Conservation (phyloP, 2,888 invertebrate genomes). For the Rhaphigaster nebulosa region DNA sequence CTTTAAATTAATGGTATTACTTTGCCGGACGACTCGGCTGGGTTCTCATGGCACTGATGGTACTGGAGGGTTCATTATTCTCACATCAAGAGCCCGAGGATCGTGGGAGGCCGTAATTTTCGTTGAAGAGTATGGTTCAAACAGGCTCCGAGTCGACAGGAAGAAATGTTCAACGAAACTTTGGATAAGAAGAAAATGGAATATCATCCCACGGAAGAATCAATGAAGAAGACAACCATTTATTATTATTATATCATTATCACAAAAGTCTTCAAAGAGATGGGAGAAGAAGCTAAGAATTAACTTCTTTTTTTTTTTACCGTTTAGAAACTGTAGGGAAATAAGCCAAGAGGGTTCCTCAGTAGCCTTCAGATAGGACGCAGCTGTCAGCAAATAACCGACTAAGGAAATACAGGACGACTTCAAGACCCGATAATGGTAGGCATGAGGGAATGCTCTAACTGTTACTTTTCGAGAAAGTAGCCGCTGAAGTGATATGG, state of each 20-base stretch:
- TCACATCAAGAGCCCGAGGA: not conserved
- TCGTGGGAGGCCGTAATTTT: constrained; percentile 6
- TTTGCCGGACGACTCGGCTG: not conserved
- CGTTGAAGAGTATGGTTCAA: not conserved
- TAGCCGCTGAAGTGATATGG: not conserved
- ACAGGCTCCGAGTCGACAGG: not conserved
- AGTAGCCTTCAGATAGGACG: not conserved
- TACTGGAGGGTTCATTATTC: not conserved
- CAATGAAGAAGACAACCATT: no score
- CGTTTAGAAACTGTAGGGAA: not conserved
- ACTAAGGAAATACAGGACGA: not conserved
- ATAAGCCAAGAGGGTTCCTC: not conserved
- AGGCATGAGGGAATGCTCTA: not conserved
- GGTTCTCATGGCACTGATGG: not conserved
- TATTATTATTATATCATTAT: no score
- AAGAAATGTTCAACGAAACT: not conserved
- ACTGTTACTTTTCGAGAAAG: not conserved
- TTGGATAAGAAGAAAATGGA: no score
- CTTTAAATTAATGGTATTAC: not conserved
- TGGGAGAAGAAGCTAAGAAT: no score
- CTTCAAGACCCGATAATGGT: not conserved
- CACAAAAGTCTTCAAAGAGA: no score
- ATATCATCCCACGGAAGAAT: no score
- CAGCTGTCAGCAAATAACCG: not conserved
- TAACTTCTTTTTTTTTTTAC: not conserved